phyloP scores from a whole-genome alignment of 1,140 invertebrate species.

The Hypsibius dujardini region DNA sequence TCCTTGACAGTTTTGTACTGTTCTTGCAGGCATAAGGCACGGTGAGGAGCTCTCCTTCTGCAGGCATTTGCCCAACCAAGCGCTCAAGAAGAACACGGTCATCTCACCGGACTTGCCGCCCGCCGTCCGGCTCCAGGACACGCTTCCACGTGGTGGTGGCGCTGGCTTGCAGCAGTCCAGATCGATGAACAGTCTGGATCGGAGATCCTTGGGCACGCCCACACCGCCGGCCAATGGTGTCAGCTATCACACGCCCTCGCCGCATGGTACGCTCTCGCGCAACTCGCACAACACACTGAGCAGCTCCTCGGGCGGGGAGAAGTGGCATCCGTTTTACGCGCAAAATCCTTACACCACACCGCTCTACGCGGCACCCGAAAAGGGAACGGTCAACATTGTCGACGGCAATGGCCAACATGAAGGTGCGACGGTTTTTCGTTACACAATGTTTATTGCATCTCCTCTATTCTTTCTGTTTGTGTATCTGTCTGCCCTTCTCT shows the following conservation, averaged over 20 bases:
- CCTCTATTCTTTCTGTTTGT: no score
- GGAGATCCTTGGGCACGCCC: conserved; percentile 1
- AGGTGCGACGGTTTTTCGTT: no score
- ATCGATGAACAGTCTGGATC: conserved; percentile 16
- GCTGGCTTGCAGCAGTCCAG: not conserved
- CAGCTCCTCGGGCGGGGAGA: not conserved
- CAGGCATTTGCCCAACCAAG: conserved; percentile 62
- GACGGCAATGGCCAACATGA: not conserved
- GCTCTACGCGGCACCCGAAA: conserved; percentile 12
- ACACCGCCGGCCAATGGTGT: not conserved
- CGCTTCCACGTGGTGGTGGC: not conserved
- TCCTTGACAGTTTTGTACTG: no score
- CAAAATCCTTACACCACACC: conserved; percentile 13
- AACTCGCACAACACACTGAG: not conserved
- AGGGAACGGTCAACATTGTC: conserved; percentile 14
- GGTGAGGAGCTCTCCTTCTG: conserved; percentile 90
- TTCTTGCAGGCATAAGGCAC: conserved; percentile 54
- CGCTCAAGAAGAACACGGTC: conserved; percentile 57
- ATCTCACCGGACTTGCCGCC: conserved; percentile 26
- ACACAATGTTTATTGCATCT: no score
- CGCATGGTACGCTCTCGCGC: not conserved
- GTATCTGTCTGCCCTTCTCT: no score
- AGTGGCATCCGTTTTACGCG: not conserved
- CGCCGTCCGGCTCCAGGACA: no score
- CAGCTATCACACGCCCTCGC: conserved; percentile 10